Conservation (phyloP, 2,797 vertebrate species). For the Carduelis carduelis region DNA sequence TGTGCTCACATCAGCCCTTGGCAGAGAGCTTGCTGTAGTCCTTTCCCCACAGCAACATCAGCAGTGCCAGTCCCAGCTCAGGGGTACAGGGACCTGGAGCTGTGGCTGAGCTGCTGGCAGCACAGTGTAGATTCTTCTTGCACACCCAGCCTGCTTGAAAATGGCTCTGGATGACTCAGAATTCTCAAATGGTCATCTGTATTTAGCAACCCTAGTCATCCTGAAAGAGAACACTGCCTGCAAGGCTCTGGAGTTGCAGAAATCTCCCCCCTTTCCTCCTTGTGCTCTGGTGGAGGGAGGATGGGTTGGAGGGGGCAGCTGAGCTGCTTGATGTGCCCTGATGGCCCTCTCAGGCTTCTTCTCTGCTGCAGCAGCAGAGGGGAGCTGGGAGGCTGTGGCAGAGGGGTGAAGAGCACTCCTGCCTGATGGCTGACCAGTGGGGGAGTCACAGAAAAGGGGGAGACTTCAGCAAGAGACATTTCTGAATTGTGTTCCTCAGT, state of each 20-base stretch:
- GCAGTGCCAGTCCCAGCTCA: neutral
- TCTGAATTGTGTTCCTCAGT: neutral
- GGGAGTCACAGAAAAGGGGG: neutral
- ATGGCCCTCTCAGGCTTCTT: neutral
- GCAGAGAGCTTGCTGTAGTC: neutral
- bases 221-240: neutral
- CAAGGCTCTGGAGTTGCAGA: neutral
- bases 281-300: neutral
- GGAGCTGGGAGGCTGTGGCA: neutral
- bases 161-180: neutral
- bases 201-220: neutral
- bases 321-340: neutral
- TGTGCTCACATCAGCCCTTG: neutral
- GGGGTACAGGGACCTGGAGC: neutral
- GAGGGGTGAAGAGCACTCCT: neutral
- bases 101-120: neutral
- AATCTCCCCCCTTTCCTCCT: neutral
- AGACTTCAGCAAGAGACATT: neutral
- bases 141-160: neutral
- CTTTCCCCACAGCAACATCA: neutral
- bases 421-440: fast-evolving
- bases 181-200: neutral
- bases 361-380: neutral
- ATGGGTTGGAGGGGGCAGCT: neutral
- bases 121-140: fast-evolving